These are phyloP conservation scores for Chrysina gloriosa DNA, from an alignment of 2,888 invertebrate species.

Conservation along the genomic window DNA sequence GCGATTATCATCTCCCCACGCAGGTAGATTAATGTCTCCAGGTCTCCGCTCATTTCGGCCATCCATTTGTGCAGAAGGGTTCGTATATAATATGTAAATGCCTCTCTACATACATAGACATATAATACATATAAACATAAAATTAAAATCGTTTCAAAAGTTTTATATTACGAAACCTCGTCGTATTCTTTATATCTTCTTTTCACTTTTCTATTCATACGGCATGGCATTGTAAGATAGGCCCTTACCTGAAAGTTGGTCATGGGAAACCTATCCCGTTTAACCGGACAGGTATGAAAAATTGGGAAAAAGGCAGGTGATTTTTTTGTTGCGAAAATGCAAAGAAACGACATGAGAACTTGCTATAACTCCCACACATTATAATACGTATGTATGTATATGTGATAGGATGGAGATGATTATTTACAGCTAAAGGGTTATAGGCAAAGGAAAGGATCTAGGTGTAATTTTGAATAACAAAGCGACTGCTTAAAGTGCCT, in stretches of 20 bases:
- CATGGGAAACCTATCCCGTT: conserved; percentile 17
- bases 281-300: conserved; percentile 24
- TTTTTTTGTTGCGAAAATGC: conserved; percentile 24
- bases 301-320: conserved; percentile 12
- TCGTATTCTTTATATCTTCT: background rate
- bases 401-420: too few relatives aligned
- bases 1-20: too few relatives aligned
- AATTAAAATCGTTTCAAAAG: conserved; percentile 15
- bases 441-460: too few relatives aligned
- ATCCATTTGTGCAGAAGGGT: too few relatives aligned
- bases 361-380: conserved; percentile 1
- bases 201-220: background rate
- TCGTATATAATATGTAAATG: too few relatives aligned
- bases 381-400: background rate
- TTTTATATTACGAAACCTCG: background rate
- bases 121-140: background rate
- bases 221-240: background rate
- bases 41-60: too few relatives aligned
- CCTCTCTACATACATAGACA: too few relatives aligned
- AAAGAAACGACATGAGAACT: background rate
- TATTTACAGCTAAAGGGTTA: background rate
- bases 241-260: background rate
- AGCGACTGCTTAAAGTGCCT: too few relatives aligned
- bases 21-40: too few relatives aligned
- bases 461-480: too few relatives aligned